Conservation (phyloP, 2,888 invertebrate species). For the Habrosyne pyritoides region DNA sequence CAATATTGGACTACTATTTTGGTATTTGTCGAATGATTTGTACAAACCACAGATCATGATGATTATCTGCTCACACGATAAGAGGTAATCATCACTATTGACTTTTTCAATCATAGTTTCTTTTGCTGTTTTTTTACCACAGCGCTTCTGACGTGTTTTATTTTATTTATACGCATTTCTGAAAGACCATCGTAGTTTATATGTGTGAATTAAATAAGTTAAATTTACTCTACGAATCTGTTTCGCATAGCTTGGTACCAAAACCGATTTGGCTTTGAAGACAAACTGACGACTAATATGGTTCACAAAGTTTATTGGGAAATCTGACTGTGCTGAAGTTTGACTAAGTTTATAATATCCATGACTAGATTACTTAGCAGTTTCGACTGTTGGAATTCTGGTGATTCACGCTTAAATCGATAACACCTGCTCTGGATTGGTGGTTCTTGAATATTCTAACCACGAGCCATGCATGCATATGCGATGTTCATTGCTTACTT, state of each 20-base stretch:
- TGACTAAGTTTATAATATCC: neutral
- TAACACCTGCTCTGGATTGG: neutral
- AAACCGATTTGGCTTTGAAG: neutral
- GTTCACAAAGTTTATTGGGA: neutral
- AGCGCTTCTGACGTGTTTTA: neutral
- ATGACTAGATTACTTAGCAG: neutral
- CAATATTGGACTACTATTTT: neutral
- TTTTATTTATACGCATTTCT: neutral
- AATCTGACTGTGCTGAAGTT: neutral
- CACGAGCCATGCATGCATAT: neutral
- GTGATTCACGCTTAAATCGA: neutral
- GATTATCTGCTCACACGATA: neutral
- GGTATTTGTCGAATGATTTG: neutral
- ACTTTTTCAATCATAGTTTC: neutral
- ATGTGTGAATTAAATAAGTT: neutral
- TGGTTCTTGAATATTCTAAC: neutral
- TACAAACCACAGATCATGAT: neutral
- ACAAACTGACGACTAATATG: slow-evolving; percentile 1
- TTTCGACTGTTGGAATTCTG: neutral
- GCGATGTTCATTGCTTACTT: neutral
- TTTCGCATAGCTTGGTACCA: neutral
- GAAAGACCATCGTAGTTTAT: neutral
- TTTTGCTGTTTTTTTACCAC: neutral
- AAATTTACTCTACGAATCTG: neutral
- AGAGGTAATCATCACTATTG: neutral